Evolutionary conservation across 2,113 vertebrate genomes (phyloP), one percentile per base, ranked within the genome.

Genomic region (Semnopithecus entellus): DNA sequence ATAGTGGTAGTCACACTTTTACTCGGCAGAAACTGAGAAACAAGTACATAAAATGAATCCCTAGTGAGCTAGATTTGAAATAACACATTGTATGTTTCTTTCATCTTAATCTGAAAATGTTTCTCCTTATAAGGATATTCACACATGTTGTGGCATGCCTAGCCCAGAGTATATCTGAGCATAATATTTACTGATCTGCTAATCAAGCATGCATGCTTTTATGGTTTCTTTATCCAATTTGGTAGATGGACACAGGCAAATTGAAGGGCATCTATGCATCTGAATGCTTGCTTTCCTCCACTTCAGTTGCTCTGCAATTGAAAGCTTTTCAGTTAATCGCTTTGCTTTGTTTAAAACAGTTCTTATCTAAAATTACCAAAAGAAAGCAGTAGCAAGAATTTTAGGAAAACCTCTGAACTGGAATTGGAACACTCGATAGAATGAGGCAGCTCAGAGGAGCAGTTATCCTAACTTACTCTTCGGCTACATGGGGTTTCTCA

Each of bases 91-190:
- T 86, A 17, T 43, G 3, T 89, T 82, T 72, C 12, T 84, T 88
- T 50, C 88, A 27, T 89, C 59, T 91, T 84, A 68, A 93, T 57
- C 38, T 94, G 55, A 76, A 96, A 81, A 75, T 45, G 22, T 43
- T 85, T 68, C 11, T 80, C 87, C 43, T 83, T 61, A 48, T 52
- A 38, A 86, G 17, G 68, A 72, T 52, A 1, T 45, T 59, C 83
- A 55, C 8, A 82, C 17, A 23, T 73, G 57, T 80, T 93, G 18
- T 59, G 27, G 48, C 32, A 50, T 66, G n/a, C 8, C 88, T 90
- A 92, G n/a, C 79, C 30, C 16, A 57, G n/a, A 68, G 48, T 72
- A 68, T 43, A 25, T 70, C n/a, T 48, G 17, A 83, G 9, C 59
- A 48, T 17, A 43, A 9, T 38, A 79, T 70, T 85, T 73, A n/a